phyloP scores from a whole-genome alignment of 2,888 invertebrate genomes.

The Drosophila conformis region DNA sequence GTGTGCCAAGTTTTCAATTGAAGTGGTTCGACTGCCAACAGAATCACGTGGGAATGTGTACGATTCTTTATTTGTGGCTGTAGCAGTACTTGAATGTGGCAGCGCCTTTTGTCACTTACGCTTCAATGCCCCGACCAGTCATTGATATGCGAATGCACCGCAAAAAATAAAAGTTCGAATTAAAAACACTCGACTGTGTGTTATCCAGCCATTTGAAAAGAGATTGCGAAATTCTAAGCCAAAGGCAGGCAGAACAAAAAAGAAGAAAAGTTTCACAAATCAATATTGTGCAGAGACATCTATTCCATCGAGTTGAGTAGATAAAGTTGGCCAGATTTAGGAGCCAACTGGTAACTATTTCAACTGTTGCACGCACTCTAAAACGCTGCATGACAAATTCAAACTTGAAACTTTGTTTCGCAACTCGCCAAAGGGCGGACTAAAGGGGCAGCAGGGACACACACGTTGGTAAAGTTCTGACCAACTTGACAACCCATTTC shows the following conservation, averaged over 20 bases:
- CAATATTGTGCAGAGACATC: slow-evolving; percentile 62
- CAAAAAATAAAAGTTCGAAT: slow-evolving; percentile 74
- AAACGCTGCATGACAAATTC: slow-evolving; percentile 66
- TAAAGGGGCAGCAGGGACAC: not conserved
- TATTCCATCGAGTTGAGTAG: slow-evolving; percentile 32
- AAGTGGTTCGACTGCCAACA: slow-evolving; percentile 46
- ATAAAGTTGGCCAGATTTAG: slow-evolving; percentile 35
- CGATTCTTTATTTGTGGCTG: slow-evolving; percentile 24
- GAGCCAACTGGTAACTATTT: slow-evolving; percentile 16
- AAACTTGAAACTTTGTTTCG: slow-evolving; percentile 37
- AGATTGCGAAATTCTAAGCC: slow-evolving; percentile 27
- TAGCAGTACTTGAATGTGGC: slow-evolving; percentile 25
- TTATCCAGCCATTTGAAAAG: slow-evolving; percentile 53
- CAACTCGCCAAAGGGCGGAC: slow-evolving; percentile 9
- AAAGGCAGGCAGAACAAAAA: slow-evolving; percentile 27
- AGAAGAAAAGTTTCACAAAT: slow-evolving; percentile 41
- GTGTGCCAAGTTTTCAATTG: slow-evolving; percentile 58
- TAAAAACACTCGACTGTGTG: slow-evolving; percentile 75
- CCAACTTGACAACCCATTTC: slow-evolving; percentile 66
- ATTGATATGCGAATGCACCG: slow-evolving; percentile 64
- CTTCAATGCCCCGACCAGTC: slow-evolving; percentile 55
- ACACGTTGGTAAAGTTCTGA: slow-evolving; percentile 45
- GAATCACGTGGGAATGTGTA: slow-evolving; percentile 9
- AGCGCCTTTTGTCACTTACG: slow-evolving; percentile 63
- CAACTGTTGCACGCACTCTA: slow-evolving; percentile 60